Conservation (phyloP, 2,797 vertebrate genomes). For the Meda fulgida region DNA sequence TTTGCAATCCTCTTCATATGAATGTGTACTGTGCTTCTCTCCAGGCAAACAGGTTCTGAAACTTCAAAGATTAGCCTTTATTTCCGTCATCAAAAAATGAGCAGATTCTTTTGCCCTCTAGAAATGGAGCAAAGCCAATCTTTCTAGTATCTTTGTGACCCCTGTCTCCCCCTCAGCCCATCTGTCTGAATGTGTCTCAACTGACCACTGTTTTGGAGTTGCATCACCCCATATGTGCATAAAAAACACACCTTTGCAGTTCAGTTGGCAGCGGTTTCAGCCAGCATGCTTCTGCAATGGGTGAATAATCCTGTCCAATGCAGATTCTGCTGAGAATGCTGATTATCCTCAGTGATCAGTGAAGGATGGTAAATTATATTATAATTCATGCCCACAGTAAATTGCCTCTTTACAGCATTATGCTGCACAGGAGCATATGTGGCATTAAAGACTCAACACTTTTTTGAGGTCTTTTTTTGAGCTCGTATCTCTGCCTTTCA, state of each 20-base stretch:
- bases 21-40: constrained; percentile 12
- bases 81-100: background rate
- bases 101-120: constrained; percentile 27
- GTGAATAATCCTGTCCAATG: background rate
- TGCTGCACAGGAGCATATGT: background rate
- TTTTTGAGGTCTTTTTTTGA: background rate
- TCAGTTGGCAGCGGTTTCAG: constrained; percentile 20
- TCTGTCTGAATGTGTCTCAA: constrained; percentile 49
- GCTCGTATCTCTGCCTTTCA: background rate
- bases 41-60: background rate
- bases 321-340: background rate
- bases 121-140: constrained; percentile 39
- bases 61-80: background rate
- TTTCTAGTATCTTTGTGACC: constrained; percentile 29
- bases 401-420: background rate
- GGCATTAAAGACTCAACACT: background rate
- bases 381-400: constrained; percentile 1
- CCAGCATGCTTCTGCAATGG: background rate
- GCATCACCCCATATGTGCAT: constrained; percentile 43
- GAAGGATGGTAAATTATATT: constrained; percentile 15
- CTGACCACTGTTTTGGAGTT: constrained; percentile 35
- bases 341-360: constrained; percentile 32
- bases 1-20: constrained; percentile 1
- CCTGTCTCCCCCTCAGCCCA: constrained; percentile 40
- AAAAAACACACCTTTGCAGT: constrained; percentile 9